Evolutionary conservation across 2,888 invertebrate species (phyloP).

Genomic region (Eubasilissa splendida): DNA sequence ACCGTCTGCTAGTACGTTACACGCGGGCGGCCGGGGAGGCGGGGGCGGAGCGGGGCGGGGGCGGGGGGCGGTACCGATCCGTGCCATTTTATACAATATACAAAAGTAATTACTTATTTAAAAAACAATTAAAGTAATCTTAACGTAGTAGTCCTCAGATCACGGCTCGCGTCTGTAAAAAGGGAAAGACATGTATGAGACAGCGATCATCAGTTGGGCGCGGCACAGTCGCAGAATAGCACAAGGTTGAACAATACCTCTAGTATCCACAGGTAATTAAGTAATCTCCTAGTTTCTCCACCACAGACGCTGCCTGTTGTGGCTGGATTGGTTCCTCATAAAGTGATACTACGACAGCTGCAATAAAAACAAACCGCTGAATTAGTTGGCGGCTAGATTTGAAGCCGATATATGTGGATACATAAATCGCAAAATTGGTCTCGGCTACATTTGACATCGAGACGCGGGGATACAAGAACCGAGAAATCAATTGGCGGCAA

Average conservation of each 20-base stretch:
- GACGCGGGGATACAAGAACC: no score
- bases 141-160: constrained; percentile 68
- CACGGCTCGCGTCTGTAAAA: constrained; percentile 70
- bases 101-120: constrained; percentile 76
- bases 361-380: constrained; percentile 65
- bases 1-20: constrained; percentile 17
- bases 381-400: neutral
- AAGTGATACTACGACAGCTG: constrained; percentile 94
- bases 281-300: constrained; percentile 98
- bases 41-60: constrained; percentile 31
- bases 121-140: constrained; percentile 72
- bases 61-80: constrained; percentile 62
- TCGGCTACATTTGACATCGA: no score
- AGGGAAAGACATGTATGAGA: constrained; percentile 25
- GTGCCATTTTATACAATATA: constrained; percentile 76
- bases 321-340: constrained; percentile 97
- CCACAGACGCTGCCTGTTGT: constrained; percentile 96
- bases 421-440: neutral
- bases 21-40: constrained; percentile 36
- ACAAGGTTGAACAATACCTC: constrained; percentile 63
- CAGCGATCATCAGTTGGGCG: neutral
- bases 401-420: neutral
- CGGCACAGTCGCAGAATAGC: neutral
- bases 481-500: no score
- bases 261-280: constrained; percentile 97